A percentile compares a stretch with the other conserved stretches of the same genome.
phyloP scores from a whole-genome alignment of 2,797 vertebrate species.

The Acanthurus tractus region DNA sequence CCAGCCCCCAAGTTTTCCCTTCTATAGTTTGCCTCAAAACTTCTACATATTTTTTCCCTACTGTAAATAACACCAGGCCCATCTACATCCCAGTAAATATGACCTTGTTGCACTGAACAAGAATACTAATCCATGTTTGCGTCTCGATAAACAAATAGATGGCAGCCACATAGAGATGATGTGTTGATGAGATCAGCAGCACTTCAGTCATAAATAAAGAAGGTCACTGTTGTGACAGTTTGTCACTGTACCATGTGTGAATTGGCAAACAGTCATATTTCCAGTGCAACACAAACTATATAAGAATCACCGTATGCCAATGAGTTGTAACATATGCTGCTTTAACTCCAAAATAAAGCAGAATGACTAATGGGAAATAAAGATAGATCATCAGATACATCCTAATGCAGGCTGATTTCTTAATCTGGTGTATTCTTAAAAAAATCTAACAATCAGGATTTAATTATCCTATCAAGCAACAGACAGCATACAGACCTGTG shows the following conservation, averaged over 20 bases:
- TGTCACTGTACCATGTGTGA: not conserved
- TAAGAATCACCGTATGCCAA: not conserved
- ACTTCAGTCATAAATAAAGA: not conserved
- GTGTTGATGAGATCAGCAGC: not conserved
- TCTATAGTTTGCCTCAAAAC: not conserved
- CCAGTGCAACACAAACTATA: not conserved
- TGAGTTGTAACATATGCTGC: not conserved
- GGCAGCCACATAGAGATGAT: not conserved
- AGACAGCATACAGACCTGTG: not conserved
- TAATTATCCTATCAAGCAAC: not conserved
- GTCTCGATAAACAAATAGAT: not conserved
- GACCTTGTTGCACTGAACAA: not conserved
- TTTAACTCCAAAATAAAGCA: not conserved
- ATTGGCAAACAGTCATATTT: not conserved
- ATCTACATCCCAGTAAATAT: not conserved
- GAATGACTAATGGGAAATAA: not conserved
- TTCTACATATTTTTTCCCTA: not conserved
- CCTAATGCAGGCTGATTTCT: not conserved
- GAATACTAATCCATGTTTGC: not conserved
- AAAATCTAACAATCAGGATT: not conserved
- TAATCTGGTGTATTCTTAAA: not conserved
- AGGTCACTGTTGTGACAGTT: not conserved
- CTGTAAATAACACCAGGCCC: not conserved
- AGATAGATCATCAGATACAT: not conserved
- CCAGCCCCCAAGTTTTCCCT: not conserved